Evolutionary conservation across 1,140 invertebrate genomes (phyloP).

Genomic region (Cotesia glomerata): DNA sequence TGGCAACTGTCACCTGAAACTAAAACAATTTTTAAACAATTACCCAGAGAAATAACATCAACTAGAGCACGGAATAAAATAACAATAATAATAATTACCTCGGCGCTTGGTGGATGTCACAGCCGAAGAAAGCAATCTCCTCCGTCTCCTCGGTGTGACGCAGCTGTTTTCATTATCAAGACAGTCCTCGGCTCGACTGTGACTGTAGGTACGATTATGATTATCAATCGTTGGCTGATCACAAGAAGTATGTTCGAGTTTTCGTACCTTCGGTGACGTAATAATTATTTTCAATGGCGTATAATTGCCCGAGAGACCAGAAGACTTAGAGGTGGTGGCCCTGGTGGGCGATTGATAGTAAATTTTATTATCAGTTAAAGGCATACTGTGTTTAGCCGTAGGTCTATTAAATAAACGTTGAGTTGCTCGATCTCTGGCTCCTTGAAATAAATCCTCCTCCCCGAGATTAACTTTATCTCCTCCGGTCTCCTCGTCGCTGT

Average conservation of each 20-base stretch:
- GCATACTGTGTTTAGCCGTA: not conserved
- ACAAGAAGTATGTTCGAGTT: constrained; percentile 8
- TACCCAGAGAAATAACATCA: not conserved
- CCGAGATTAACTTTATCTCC: constrained; percentile 10
- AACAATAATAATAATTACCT: not conserved
- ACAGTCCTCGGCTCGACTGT: not conserved
- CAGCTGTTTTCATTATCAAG: not conserved
- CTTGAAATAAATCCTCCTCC: not conserved
- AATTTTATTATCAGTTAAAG: constrained; percentile 22
- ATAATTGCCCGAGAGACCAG: constrained; percentile 45
- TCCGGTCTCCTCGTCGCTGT: constrained; percentile 5
- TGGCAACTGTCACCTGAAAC: constrained; percentile 18
- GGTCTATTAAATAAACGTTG: not conserved
- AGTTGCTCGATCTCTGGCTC: too few relatives aligned
- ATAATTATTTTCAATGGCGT: constrained; percentile 51
- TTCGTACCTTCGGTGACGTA: constrained; percentile 48
- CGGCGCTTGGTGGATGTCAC: too few relatives aligned
- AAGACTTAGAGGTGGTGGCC: constrained; percentile 36
- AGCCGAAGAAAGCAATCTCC: not conserved
- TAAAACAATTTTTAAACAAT: not conserved
- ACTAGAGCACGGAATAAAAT: not conserved
- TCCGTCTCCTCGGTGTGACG: constrained; percentile 26
- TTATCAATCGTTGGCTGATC: constrained; percentile 13
- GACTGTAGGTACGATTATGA: too few relatives aligned
- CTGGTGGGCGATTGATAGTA: constrained; percentile 35